A percentile compares a stretch with the other conserved stretches of the same genome.
Conservation (phyloP, 2,797 vertebrate species). For the Babyrousa celebensis region DNA sequence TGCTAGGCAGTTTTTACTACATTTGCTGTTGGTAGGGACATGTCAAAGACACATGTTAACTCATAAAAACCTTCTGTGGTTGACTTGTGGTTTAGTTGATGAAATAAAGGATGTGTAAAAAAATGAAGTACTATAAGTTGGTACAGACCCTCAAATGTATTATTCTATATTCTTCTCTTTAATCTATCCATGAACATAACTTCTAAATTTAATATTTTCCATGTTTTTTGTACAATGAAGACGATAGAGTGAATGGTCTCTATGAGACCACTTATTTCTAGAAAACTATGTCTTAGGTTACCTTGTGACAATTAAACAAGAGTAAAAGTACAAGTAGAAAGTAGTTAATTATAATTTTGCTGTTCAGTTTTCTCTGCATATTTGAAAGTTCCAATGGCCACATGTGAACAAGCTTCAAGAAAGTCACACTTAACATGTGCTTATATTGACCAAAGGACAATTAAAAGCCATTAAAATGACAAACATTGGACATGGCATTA, state of each 20-base stretch:
- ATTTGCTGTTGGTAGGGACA: not conserved
- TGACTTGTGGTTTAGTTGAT: not conserved
- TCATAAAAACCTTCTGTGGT: not conserved
- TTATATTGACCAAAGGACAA: constrained; percentile 76
- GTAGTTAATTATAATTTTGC: not conserved
- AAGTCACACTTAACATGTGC: constrained; percentile 66
- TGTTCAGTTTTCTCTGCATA: constrained; percentile 16
- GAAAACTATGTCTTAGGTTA: not conserved
- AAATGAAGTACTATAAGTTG: not conserved
- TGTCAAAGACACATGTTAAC: not conserved
- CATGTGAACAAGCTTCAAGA: constrained; percentile 26
- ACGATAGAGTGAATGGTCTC: not conserved
- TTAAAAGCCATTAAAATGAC: constrained; percentile 82
- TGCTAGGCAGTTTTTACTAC: not conserved
- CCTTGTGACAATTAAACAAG: constrained; percentile 12
- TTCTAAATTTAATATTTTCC: not conserved
- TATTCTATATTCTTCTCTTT: not conserved
- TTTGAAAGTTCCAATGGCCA: constrained; percentile 20
- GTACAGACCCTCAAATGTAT: not conserved
- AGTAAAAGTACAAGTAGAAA: constrained; percentile 28
- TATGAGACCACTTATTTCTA: not conserved
- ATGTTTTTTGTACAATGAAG: not conserved
- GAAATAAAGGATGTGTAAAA: not conserved
- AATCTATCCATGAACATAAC: not conserved
- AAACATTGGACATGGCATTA: constrained; percentile 70